Conservation (phyloP, 2,888 invertebrate species). For the Eulithis testata region DNA sequence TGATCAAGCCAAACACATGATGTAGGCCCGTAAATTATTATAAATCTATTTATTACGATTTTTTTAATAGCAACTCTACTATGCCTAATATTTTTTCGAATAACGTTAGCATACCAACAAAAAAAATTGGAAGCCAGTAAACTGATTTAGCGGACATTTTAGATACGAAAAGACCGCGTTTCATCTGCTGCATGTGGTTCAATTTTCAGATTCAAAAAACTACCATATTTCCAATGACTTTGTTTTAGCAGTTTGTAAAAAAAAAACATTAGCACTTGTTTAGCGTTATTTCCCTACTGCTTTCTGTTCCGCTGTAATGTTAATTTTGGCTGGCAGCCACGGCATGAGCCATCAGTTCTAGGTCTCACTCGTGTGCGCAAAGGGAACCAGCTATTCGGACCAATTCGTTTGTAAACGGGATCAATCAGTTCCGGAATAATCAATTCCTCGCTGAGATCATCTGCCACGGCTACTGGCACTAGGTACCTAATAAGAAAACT, state of each 20-base stretch:
- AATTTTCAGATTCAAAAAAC: neutral
- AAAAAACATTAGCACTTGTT: neutral
- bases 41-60: too few relatives aligned
- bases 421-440: neutral
- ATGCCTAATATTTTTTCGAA: too few relatives aligned
- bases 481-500: too few relatives aligned
- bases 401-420: conserved; percentile 3
- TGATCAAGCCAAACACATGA: too few relatives aligned
- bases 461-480: too few relatives aligned
- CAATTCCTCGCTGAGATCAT: neutral
- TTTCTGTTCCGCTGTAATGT: conserved; percentile 7
- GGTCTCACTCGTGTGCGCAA: conserved; percentile 12
- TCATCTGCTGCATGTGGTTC: too few relatives aligned
- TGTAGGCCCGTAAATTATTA: too few relatives aligned
- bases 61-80: too few relatives aligned
- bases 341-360: conserved; percentile 12
- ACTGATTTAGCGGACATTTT: too few relatives aligned
- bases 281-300: conserved; percentile 8
- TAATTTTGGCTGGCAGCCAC: conserved; percentile 22
- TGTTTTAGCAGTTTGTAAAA: neutral
- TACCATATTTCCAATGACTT: neutral
- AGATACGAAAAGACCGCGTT: too few relatives aligned
- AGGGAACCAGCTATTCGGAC: conserved; percentile 16
- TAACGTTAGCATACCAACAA: too few relatives aligned
- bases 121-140: too few relatives aligned